These are phyloP conservation scores for Siniperca undulata DNA, from an alignment of 2,797 vertebrate genomes.

Conservation along the genomic window DNA sequence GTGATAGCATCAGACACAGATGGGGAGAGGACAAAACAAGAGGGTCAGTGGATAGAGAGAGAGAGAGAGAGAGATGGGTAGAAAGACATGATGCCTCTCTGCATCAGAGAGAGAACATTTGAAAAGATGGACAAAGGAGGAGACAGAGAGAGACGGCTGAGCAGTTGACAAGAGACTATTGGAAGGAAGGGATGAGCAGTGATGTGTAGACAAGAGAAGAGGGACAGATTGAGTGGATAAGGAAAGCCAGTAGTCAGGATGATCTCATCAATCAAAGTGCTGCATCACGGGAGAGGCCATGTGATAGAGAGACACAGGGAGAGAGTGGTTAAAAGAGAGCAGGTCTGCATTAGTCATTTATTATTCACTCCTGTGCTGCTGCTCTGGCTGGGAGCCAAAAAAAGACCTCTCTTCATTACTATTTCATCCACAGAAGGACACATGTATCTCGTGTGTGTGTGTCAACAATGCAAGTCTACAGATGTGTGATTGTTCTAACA, in stretches of 20 bases:
- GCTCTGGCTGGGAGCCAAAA: slow-evolving; percentile 62
- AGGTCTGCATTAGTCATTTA: slow-evolving; percentile 51
- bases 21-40: not conserved
- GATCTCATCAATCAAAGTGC: slow-evolving; percentile 65
- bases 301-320: slow-evolving; percentile 35
- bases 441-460: slow-evolving; percentile 7
- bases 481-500: slow-evolving; percentile 2
- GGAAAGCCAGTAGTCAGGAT: slow-evolving; percentile 36
- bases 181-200: slow-evolving; percentile 11
- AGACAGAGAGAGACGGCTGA: not conserved
- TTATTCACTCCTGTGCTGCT: slow-evolving; percentile 67
- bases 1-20: slow-evolving; percentile 8
- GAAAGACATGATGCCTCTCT: slow-evolving; percentile 1
- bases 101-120: not conserved
- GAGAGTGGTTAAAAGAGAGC: slow-evolving; percentile 13
- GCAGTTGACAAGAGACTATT: not conserved
- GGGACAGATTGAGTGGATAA: slow-evolving; percentile 19
- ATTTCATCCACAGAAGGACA: slow-evolving; percentile 57
- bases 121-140: not conserved
- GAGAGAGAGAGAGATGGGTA: slow-evolving; percentile 1
- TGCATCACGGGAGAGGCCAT: slow-evolving; percentile 63
- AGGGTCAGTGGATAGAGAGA: not conserved
- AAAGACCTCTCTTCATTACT: slow-evolving; percentile 68
- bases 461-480: not conserved
- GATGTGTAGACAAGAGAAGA: slow-evolving; percentile 9